Conservation (phyloP, 2,113 vertebrate genomes). For the Rhineura floridana region DNA sequence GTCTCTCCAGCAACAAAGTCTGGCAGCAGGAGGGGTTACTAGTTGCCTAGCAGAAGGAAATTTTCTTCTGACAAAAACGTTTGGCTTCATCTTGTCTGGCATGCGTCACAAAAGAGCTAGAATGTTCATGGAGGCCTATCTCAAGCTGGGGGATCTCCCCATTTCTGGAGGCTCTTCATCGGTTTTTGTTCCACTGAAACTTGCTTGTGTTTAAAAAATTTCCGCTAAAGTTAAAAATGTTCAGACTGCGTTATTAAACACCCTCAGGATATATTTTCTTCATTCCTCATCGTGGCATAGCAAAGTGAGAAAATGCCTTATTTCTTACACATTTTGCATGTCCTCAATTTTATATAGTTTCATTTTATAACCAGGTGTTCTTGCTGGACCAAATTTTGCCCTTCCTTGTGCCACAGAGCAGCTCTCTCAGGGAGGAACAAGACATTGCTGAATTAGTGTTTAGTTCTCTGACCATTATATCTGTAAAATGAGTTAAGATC, state of each 20-base stretch:
- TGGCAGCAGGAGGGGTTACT: neutral
- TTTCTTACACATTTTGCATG: neutral
- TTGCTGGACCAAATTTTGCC: neutral
- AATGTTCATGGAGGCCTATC: neutral
- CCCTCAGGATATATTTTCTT: neutral
- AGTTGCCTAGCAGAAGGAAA: conserved; percentile 8
- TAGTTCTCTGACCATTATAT: neutral
- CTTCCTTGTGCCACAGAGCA: neutral
- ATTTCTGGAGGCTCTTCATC: neutral
- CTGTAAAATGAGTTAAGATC: neutral
- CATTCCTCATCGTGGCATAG: neutral
- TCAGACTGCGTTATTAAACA: neutral
- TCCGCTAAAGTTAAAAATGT: neutral
- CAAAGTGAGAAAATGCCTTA: neutral
- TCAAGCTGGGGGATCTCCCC: neutral
- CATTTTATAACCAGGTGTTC: neutral
- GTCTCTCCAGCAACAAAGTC: neutral
- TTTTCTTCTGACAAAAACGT: conserved; percentile 1
- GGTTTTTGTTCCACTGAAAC: neutral
- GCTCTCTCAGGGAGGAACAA: neutral
- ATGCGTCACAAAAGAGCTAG: neutral
- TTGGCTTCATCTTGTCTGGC: conserved; percentile 17
- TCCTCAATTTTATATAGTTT: neutral
- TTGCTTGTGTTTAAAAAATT: neutral
- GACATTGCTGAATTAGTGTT: neutral